A percentile compares a stretch with the other conserved stretches of the same genome.
These are phyloP conservation scores for Timema podura DNA, from an alignment of 2,888 invertebrate species.

Conservation along the genomic window DNA sequence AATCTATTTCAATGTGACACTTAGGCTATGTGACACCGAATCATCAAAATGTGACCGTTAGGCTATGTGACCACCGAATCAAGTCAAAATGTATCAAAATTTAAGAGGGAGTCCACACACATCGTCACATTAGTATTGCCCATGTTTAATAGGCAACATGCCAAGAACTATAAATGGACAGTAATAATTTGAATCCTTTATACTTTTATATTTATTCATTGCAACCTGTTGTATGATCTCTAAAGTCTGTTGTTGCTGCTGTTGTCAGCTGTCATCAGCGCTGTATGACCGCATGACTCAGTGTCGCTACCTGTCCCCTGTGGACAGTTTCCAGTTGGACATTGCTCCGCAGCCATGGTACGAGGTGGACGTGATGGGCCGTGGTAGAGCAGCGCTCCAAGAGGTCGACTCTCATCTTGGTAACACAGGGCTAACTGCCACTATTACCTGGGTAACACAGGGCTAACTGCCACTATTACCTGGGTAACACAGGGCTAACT, in stretches of 20 bases:
- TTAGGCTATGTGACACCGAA: too few relatives aligned
- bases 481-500: too few relatives aligned
- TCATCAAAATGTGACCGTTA: too few relatives aligned
- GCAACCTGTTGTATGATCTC: slow-evolving; percentile 38
- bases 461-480: too few relatives aligned
- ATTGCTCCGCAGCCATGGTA: slow-evolving; percentile 65
- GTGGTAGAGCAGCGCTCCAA: slow-evolving; percentile 75
- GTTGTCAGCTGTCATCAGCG: slow-evolving; percentile 50
- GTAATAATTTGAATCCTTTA: slow-evolving; percentile 9
- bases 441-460: too few relatives aligned
- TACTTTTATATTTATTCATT: slow-evolving; percentile 21
- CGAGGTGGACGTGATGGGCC: slow-evolving; percentile 74
- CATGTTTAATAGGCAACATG: too few relatives aligned
- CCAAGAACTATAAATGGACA: too few relatives aligned
- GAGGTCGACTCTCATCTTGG: slow-evolving; percentile 73
- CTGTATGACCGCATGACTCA: slow-evolving; percentile 93
- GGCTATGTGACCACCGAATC: too few relatives aligned
- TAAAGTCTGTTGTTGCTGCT: slow-evolving; percentile 7
- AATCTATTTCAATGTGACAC: too few relatives aligned
- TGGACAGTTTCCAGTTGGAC: slow-evolving; percentile 53
- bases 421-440: slow-evolving; percentile 37
- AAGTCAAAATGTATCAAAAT: too few relatives aligned
- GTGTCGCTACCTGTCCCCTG: slow-evolving; percentile 69
- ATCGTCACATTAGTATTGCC: too few relatives aligned
- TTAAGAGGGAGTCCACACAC: too few relatives aligned